phyloP scores from a whole-genome alignment of 2,797 vertebrate genomes.

The Leptoclinus maculatus region DNA sequence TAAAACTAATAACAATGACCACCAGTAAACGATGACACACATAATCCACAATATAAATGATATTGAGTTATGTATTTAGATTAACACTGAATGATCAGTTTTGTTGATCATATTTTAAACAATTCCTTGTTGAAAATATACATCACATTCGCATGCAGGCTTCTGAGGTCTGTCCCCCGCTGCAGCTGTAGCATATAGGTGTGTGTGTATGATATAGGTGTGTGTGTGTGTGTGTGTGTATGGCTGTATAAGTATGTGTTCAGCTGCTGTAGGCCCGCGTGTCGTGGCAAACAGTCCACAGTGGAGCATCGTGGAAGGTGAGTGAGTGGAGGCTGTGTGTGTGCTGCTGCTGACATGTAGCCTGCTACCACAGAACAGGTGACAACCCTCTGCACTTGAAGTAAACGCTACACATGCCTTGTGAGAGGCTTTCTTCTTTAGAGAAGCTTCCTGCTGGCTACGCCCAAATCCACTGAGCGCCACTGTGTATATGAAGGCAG shows the following conservation, averaged over 20 bases:
- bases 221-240: neutral
- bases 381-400: slow-evolving; percentile 76
- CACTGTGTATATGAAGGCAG: slow-evolving; percentile 5
- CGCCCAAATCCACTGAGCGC: slow-evolving; percentile 49
- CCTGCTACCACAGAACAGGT: slow-evolving; percentile 75
- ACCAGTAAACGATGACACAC: neutral
- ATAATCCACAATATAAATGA: neutral
- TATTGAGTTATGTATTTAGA: neutral
- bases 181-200: neutral
- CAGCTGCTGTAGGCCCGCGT: slow-evolving; percentile 40
- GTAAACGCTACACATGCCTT: slow-evolving; percentile 68
- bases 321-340: slow-evolving; percentile 35
- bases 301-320: slow-evolving; percentile 51
- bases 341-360: slow-evolving; percentile 57
- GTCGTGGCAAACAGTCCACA: slow-evolving; percentile 30
- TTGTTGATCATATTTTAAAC: too few species aligned
- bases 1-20: neutral
- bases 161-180: neutral
- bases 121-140: neutral
- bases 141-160: neutral
- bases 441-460: slow-evolving; percentile 58
- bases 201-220: slow-evolving; percentile 13
- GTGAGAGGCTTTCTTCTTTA: slow-evolving; percentile 55
- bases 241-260: neutral
- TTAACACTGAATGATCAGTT: neutral